phyloP scores from a whole-genome alignment of 2,888 invertebrate genomes.

The Nezara viridula region DNA sequence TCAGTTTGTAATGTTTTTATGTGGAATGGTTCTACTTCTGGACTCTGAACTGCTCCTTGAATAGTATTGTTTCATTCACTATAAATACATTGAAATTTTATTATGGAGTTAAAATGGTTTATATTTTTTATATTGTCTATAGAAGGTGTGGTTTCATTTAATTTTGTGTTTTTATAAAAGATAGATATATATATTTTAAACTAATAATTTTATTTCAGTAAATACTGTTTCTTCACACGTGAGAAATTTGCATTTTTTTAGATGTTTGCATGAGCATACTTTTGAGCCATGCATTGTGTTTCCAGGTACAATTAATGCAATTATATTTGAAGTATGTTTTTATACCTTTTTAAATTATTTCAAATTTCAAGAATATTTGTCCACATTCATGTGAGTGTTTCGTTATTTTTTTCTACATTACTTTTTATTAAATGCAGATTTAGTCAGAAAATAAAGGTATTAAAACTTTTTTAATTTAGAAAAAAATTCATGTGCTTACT shows the following conservation, averaged over 20 bases:
- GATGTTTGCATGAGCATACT: constrained; percentile 22
- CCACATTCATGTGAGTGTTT: not conserved
- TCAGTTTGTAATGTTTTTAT: not conserved
- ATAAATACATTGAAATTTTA: not conserved
- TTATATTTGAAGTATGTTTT: not conserved
- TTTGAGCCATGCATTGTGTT: constrained; percentile 46
- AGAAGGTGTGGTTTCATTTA: not conserved
- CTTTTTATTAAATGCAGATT: not conserved
- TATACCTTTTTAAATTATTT: not conserved
- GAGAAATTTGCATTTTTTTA: not conserved
- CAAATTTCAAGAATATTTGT: not conserved
- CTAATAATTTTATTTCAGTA: not conserved
- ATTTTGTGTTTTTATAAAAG: not conserved
- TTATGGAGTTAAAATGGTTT: not conserved
- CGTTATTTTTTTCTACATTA: not conserved
- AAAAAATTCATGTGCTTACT: not conserved
- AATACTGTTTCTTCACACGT: not conserved
- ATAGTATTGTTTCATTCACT: not conserved
- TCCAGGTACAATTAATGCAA: constrained; percentile 20
- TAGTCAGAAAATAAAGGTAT: not conserved
- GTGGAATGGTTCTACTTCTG: not conserved
- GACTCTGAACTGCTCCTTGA: not conserved
- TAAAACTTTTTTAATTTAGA: not conserved
- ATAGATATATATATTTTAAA: not conserved
- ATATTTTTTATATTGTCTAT: not conserved